Conservation (phyloP, 2,113 vertebrate species). For the Sigmodon hispidus region DNA sequence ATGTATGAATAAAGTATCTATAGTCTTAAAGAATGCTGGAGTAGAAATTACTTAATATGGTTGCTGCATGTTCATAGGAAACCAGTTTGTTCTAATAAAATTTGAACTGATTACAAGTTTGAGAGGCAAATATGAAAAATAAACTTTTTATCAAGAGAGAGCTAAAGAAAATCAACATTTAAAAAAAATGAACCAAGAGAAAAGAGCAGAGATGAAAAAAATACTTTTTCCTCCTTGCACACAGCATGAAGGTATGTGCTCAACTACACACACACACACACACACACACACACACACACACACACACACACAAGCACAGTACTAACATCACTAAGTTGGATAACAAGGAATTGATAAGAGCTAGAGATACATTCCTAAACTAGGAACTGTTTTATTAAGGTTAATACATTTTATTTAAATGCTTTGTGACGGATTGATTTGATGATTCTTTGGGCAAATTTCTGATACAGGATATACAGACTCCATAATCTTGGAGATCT, state of each 20-base stretch:
- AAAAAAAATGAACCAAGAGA: slow-evolving; percentile 10
- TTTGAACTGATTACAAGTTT: not conserved
- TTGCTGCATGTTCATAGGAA: not conserved
- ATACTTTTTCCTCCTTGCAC: not conserved
- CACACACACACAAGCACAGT: not conserved
- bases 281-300: not conserved
- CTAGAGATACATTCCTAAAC: not conserved
- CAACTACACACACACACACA: not conserved
- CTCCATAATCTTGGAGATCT: not conserved
- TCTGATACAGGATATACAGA: not conserved
- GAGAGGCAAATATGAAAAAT: slow-evolving; percentile 3
- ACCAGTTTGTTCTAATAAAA: not conserved
- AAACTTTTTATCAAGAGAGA: slow-evolving; percentile 3
- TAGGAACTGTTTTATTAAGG: not conserved
- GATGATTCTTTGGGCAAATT: not conserved
- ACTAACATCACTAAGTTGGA: not conserved
- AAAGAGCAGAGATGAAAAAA: not conserved
- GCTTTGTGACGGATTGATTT: not conserved
- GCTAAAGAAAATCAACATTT: slow-evolving; percentile 1
- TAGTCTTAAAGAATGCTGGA: slow-evolving; percentile 20
- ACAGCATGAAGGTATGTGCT: not conserved
- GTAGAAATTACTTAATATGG: not conserved
- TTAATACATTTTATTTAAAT: not conserved
- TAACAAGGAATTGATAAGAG: not conserved
- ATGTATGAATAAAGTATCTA: not conserved